Base-by-base conservation (phyloP, 2,797 vertebrate genomes). In the Syngnathus acus region DNA sequence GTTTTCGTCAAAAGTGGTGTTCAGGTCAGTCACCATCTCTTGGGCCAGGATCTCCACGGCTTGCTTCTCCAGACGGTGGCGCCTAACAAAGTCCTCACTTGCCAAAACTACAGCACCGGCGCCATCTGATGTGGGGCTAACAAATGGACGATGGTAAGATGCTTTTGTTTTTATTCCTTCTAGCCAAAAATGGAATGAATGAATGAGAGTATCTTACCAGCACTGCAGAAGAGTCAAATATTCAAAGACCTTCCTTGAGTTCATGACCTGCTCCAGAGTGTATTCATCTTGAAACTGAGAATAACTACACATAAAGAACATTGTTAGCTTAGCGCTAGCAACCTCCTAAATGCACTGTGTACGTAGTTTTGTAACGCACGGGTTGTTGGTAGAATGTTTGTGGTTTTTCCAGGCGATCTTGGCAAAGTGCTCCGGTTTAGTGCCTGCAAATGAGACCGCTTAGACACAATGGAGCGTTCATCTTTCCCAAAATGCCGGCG, bases 381-480 rank as follows among this genome's bases (percentile, higher is more conserved):
- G 95, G 84, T 99, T 99, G 74, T 97, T 95, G 71, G 83, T 88
- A 47, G 97, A 98, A 90, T 99, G 97, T 55, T 92, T 95, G 86
- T 99, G 97, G 87, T 99, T 99, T 87, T 99, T 99, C 96, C 95
- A 97, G 16, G 94, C 97, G 78, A 99, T 94, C 92, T 97, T 99
- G 5, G 96, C 95, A 88, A 99, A 99, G 65, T 99, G 95, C 82
- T 98, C 94, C 48, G 84, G 79, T 84, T 92, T 96, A 54, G 96
- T 98, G 64, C 96, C 97, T 99, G 62, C 82, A 61, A 76, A 80
- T 6, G 21, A 45, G 1, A 14, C 21, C n/a, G 21, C 9, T 62
- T 23, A 62, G 40, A 61, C 17, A 13, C 17, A 10, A 64, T n/a
- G 17, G 1, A 38, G 6, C 19, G 0, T n/a, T 43, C 14, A 47